Percentiles rank a stretch among this genome's conserved stretches.
Conservation (phyloP, 2,888 invertebrate genomes). For the Mesorhabditis belari region DNA sequence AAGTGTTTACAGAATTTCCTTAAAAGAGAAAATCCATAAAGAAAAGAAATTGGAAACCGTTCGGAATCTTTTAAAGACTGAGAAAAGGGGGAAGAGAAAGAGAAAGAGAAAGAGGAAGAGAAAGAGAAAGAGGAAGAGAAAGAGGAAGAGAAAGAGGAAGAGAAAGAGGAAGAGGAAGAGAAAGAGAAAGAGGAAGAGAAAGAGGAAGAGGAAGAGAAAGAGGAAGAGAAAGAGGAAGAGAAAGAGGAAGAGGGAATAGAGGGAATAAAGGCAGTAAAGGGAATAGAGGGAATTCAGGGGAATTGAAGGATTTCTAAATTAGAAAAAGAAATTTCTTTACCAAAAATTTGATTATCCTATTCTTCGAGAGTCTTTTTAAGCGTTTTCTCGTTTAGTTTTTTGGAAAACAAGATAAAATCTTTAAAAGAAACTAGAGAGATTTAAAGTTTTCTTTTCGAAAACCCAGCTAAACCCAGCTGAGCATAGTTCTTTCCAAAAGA, state of each 20-base stretch:
- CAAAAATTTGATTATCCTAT: too few species aligned
- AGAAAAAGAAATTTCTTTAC: too few species aligned
- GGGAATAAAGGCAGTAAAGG: background rate
- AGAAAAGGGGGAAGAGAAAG: background rate
- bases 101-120: conserved; percentile 2
- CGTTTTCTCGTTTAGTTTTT: too few species aligned
- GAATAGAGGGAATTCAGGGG: background rate
- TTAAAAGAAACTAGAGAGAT: background rate
- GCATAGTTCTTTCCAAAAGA: background rate
- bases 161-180: background rate
- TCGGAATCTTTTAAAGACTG: background rate
- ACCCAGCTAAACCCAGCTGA: too few species aligned
- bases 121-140: background rate
- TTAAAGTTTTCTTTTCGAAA: too few species aligned
- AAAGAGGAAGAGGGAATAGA: conserved; percentile 4
- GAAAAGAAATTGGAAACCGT: background rate
- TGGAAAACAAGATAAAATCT: background rate
- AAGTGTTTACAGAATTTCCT: too few species aligned
- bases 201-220: conserved; percentile 3
- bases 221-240: conserved; percentile 3
- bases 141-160: background rate
- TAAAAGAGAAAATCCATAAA: background rate
- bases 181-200: conserved; percentile 6
- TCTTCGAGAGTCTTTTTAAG: too few species aligned
- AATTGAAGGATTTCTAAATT: background rate